Percentiles rank a stretch among this genome's conserved stretches.
phyloP scores from a whole-genome alignment of 2,888 invertebrate species.

The Nemurella pictetii region DNA sequence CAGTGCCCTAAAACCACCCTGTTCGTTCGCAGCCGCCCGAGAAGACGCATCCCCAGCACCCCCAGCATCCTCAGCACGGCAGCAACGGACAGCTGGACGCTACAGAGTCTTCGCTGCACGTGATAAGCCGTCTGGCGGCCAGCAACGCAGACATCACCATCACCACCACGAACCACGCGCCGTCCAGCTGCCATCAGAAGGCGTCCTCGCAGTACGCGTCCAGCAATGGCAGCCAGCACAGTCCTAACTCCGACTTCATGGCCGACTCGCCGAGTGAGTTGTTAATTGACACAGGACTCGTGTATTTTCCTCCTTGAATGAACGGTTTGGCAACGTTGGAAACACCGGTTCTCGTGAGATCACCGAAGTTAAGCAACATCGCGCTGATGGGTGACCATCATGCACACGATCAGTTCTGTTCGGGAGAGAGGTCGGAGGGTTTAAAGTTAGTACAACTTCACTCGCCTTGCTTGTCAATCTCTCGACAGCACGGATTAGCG shows the following conservation, averaged over 20 bases:
- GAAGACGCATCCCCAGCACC: constrained; percentile 32
- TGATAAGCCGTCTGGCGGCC: constrained; percentile 65
- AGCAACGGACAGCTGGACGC: constrained; percentile 38
- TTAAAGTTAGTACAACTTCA: too few relatives aligned
- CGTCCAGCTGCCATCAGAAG: constrained; percentile 46
- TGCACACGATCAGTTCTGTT: too few relatives aligned
- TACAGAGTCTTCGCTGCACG: constrained; percentile 56
- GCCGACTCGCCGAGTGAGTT: constrained; percentile 85
- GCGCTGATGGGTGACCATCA: neutral
- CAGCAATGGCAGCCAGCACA: constrained; percentile 35
- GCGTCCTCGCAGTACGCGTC: constrained; percentile 28
- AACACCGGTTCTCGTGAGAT: too few relatives aligned
- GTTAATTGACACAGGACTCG: neutral
- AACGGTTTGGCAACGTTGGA: too few relatives aligned
- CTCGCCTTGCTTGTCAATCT: too few relatives aligned
- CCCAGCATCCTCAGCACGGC: too few relatives aligned
- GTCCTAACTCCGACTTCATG: constrained; percentile 58
- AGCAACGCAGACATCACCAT: constrained; percentile 83
- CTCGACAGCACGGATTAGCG: too few relatives aligned
- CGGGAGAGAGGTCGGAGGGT: too few relatives aligned
- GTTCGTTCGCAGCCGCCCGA: constrained; percentile 33
- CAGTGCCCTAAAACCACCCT: too few relatives aligned
- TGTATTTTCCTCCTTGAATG: too few relatives aligned
- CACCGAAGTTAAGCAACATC: neutral
- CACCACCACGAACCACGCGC: constrained; percentile 66